Base-by-base conservation (phyloP, 2,888 invertebrate species). In the Shargacucullia verbasci region DNA sequence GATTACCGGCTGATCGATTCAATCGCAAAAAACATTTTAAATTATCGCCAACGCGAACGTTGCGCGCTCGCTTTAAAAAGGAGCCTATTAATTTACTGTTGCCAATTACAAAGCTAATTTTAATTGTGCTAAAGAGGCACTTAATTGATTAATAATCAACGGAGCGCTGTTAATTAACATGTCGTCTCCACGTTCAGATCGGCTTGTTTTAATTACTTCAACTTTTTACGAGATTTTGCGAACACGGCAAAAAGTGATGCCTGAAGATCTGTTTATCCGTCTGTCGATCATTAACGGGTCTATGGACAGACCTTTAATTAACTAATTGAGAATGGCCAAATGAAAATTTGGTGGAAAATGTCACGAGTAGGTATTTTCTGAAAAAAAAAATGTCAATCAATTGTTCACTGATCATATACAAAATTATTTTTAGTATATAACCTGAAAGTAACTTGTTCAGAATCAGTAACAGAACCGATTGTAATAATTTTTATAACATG, bases 91-190 rank as follows among this genome's bases (percentile, higher is more conserved):
- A 78, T 71, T 20, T 62, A 64, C 59, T 66, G 63, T 70, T 70
- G 63, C 70, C 71, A 79, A 78, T 82, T 81, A 76, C 49, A 69
- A 73, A 74, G 70, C 69, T 70, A 69, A 79, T 79, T 76, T 80
- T 76, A 73, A 73, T 76, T 73, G 64, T 71, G 57, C 73, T 69
- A 80, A 79, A 76, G 76, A 73, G 71, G 56, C 66, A 75, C 65
- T 73, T 78, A 82, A 85, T 85, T 84, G 79, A 79, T 81, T 76
- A 79, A 74, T 70, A 20, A 20, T 20, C 20, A 20, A 68, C 68
- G 65, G 45, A 59, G 53, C 66, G 47, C 54, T 66, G 64, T 75
- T 84, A 85, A 86, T 85, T 85, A 85, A 84, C 79, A 78, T 74
- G 83, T 84, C 85, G 71, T 70, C 70, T 73, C 59, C 85, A 83